phyloP scores from a whole-genome alignment of 1,140 invertebrate species.

The Lordiphosa clarofinis region DNA sequence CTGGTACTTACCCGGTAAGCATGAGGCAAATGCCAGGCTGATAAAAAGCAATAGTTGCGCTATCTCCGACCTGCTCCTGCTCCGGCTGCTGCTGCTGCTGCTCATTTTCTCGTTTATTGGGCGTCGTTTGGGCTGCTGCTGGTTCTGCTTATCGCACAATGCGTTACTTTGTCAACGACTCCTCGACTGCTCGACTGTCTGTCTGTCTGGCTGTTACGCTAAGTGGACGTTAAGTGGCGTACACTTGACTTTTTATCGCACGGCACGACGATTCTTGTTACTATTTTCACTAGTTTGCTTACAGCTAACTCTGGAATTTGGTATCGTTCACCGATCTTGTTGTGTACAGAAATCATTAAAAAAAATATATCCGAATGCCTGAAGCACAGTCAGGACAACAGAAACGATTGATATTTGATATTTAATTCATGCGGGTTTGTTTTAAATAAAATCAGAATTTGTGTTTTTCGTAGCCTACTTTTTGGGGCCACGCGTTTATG shows the following conservation, averaged over 20 bases:
- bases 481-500: not conserved
- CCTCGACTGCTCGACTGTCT: not conserved
- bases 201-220: slow-evolving; percentile 15
- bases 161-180: slow-evolving; percentile 74
- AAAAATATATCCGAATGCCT: slow-evolving; percentile 42
- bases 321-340: slow-evolving; percentile 24
- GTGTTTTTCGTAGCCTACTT: not conserved
- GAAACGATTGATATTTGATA: slow-evolving; percentile 29
- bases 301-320: not conserved
- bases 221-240: slow-evolving; percentile 37
- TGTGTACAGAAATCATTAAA: slow-evolving; percentile 34
- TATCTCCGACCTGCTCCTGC: slow-evolving; percentile 28
- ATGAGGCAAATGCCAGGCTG: slow-evolving; percentile 67
- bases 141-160: slow-evolving; percentile 46
- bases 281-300: slow-evolving; percentile 28
- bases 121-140: slow-evolving; percentile 21
- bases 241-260: slow-evolving; percentile 54
- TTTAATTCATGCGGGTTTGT: slow-evolving; percentile 11
- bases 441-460: not conserved
- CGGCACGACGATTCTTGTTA: slow-evolving; percentile 28
- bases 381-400: slow-evolving; percentile 3
- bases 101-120: slow-evolving; percentile 66
- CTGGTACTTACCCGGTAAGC: slow-evolving; percentile 71
- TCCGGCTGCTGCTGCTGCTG: slow-evolving; percentile 24
- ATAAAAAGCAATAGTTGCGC: slow-evolving; percentile 71